These are phyloP conservation scores for Drosophila borealis DNA, from an alignment of 2,888 invertebrate species.

Conservation along the genomic window DNA sequence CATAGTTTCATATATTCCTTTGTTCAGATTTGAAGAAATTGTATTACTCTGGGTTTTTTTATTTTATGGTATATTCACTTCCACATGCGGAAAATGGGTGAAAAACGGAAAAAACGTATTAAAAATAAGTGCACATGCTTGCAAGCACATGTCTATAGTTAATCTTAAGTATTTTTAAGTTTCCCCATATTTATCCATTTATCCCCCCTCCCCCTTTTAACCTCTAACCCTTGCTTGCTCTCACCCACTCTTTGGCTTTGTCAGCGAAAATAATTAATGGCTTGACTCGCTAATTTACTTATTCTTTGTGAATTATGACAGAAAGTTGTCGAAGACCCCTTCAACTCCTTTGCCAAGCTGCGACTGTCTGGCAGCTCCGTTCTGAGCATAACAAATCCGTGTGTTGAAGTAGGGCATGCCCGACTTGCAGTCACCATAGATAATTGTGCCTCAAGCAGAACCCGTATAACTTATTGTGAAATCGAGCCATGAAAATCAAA, in stretches of 20 bases:
- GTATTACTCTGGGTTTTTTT: too few species aligned
- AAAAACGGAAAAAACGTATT: too few species aligned
- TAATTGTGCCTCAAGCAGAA: too few species aligned
- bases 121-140: too few species aligned
- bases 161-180: background rate
- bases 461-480: too few species aligned
- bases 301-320: constrained; percentile 23
- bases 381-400: background rate
- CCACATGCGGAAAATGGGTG: too few species aligned
- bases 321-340: constrained; percentile 10
- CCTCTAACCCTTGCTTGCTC: background rate
- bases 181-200: background rate
- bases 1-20: background rate
- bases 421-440: constrained; percentile 2
- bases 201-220: background rate
- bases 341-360: background rate
- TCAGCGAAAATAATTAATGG: constrained; percentile 31
- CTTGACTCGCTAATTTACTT: constrained; percentile 24
- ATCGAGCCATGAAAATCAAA: too few species aligned
- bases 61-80: too few species aligned
- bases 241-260: background rate
- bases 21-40: too few species aligned
- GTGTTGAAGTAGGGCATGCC: background rate
- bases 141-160: background rate
- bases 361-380: background rate